These are phyloP conservation scores for Darevskia mixta DNA, from an alignment of 2,797 vertebrate species.

Conservation along the genomic window DNA sequence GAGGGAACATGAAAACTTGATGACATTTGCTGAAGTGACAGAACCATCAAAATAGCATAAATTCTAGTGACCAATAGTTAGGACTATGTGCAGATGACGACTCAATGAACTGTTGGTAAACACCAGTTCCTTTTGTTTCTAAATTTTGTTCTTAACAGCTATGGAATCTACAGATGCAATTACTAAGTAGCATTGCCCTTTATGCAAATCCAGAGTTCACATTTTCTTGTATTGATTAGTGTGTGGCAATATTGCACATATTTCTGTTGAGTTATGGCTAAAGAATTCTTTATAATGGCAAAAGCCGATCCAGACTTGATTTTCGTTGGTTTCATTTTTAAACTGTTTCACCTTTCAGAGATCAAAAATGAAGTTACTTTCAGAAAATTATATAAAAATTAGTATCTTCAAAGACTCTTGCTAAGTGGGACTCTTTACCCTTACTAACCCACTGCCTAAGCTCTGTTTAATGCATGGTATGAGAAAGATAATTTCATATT, in stretches of 20 bases:
- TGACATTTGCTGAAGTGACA: background rate
- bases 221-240: background rate
- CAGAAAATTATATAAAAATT: background rate
- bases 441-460: slow-evolving; percentile 11
- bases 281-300: background rate
- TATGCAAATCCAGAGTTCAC: background rate
- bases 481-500: slow-evolving; percentile 37
- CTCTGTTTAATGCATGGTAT: background rate
- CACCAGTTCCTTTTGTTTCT: too few species aligned
- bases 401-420: background rate
- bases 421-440: background rate
- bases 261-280: background rate
- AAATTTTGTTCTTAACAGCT: background rate
- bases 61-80: background rate
- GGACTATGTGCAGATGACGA: too few species aligned
- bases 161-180: background rate
- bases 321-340: background rate
- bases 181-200: background rate
- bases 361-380: background rate
- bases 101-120: too few species aligned
- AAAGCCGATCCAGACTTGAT: background rate
- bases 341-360: slow-evolving; percentile 11
- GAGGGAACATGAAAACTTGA: background rate
- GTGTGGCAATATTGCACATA: background rate
- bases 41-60: background rate